These are phyloP conservation scores for Meloidogyne exigua DNA, from an alignment of 1,140 invertebrate species.

Conservation along the genomic window DNA sequence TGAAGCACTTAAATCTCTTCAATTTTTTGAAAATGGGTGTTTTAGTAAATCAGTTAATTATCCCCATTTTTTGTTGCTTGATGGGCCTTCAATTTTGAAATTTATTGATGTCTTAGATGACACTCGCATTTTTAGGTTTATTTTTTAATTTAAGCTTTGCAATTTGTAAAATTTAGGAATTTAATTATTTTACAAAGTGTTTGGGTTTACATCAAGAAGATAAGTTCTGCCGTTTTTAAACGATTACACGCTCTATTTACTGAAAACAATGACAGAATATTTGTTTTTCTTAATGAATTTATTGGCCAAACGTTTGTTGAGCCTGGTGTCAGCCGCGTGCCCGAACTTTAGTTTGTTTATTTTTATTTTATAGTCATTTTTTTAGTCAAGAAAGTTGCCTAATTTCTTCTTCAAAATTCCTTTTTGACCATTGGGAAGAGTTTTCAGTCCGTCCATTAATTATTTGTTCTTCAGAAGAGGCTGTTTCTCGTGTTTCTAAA, in stretches of 20 bases:
- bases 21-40: conserved; percentile 25
- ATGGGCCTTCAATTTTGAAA: conserved; percentile 35
- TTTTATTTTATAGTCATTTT: conserved; percentile 7
- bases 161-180: conserved; percentile 29
- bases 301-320: conserved; percentile 44
- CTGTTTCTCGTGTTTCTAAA: conserved; percentile 6
- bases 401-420: conserved; percentile 32
- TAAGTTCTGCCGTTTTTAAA: conserved; percentile 44
- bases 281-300: conserved; percentile 52
- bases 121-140: neutral
- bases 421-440: conserved; percentile 38
- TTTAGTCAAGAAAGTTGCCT: conserved; percentile 40
- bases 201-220: conserved; percentile 42
- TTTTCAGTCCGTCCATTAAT: conserved; percentile 34
- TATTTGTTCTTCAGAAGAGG: conserved; percentile 40
- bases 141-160: neutral
- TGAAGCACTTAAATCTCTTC: conserved; percentile 13
- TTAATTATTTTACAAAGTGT: conserved; percentile 44
- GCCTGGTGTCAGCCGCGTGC: conserved; percentile 6
- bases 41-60: conserved; percentile 18
- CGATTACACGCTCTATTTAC: conserved; percentile 34
- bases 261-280: conserved; percentile 37
- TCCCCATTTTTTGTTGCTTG: conserved; percentile 30
- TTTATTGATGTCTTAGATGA: conserved; percentile 45
- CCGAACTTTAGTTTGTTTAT: conserved; percentile 36